Percentiles rank a stretch among this genome's conserved stretches.
Evolutionary conservation across 2,113 vertebrate species (phyloP).

Genomic region (Daubentonia madagascariensis): DNA sequence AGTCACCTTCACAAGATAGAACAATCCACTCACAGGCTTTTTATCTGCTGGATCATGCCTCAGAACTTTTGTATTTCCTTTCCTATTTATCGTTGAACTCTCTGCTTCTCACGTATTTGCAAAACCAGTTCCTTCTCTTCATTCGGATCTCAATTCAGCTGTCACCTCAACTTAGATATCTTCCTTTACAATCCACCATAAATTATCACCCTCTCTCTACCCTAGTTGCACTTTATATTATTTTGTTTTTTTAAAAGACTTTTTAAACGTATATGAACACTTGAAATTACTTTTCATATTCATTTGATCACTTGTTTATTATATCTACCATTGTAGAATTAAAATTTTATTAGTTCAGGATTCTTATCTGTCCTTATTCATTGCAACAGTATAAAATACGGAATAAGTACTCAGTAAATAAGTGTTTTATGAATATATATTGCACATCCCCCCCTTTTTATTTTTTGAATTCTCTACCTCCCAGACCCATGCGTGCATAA

Average conservation of each 20-base stretch:
- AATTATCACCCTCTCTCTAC: not conserved
- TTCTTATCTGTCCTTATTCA: not conserved
- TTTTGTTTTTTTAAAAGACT: not conserved
- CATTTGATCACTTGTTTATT: not conserved
- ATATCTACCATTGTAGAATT: not conserved
- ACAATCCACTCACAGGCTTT: not conserved
- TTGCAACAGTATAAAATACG: not conserved
- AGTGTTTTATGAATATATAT: not conserved
- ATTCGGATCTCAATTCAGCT: not conserved
- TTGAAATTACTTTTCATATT: not conserved
- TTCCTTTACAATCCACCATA: not conserved
- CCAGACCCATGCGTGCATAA: not conserved
- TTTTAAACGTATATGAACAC: not conserved
- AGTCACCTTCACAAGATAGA: not conserved
- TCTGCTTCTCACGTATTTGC: not conserved
- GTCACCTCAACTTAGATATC: not conserved
- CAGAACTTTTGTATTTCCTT: not conserved
- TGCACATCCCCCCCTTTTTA: not conserved
- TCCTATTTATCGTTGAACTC: not conserved
- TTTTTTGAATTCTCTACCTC: not conserved
- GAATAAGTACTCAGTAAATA: not conserved
- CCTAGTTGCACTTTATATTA: accelerated
- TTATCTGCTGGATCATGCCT: no score
- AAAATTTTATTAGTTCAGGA: not conserved
- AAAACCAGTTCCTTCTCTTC: not conserved